A percentile compares a stretch with the other conserved stretches of the same genome.
phyloP scores from a whole-genome alignment of 2,888 invertebrate genomes.

The Nemoura dubitans region DNA sequence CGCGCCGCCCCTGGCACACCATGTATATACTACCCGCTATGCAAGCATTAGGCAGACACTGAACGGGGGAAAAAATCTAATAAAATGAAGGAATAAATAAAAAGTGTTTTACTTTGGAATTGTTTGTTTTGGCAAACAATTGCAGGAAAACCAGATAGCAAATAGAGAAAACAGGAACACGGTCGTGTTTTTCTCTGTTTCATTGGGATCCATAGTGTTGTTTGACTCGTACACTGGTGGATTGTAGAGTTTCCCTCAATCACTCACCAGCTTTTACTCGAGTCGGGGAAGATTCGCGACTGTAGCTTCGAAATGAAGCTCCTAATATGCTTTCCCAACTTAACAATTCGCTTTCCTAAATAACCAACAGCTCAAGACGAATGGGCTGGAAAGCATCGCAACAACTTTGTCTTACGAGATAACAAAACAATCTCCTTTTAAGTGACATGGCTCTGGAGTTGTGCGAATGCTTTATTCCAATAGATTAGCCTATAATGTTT shows the following conservation, averaged over 20 bases:
- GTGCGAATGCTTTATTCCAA: constrained; percentile 7
- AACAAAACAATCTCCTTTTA: not conserved
- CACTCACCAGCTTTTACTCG: not conserved
- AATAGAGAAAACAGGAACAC: not conserved
- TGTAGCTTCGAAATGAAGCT: not conserved
- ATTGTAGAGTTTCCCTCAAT: not conserved
- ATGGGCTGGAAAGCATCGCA: not conserved
- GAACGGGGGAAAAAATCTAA: not conserved
- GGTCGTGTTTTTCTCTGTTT: not conserved
- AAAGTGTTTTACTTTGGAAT: constrained; percentile 7
- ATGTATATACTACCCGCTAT: constrained; percentile 33
- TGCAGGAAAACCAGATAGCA: not conserved
- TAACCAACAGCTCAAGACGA: constrained; percentile 4
- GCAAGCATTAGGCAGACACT: constrained; percentile 10
- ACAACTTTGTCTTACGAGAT: not conserved
- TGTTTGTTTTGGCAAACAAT: constrained; percentile 12
- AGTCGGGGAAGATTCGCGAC: not conserved
- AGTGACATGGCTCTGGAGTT: not conserved
- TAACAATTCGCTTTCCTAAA: constrained; percentile 7
- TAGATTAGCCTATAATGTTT: constrained; percentile 12
- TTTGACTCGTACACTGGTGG: not conserved
- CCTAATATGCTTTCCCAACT: not conserved
- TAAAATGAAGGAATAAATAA: not conserved
- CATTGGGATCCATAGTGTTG: not conserved
- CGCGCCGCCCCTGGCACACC: not conserved